phyloP scores from a whole-genome alignment of 1,140 invertebrate species.

The Coboldia fuscipes region DNA sequence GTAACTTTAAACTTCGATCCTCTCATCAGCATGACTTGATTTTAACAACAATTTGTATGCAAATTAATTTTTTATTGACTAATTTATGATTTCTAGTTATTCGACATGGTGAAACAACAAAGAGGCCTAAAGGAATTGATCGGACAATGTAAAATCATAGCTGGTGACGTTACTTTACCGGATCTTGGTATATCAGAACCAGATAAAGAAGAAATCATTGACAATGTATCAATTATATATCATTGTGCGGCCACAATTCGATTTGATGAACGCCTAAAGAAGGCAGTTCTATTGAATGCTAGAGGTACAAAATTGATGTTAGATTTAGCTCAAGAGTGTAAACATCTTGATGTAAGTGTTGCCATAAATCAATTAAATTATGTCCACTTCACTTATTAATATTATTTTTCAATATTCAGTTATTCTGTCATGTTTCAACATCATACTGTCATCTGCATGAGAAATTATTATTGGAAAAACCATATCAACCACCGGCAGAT shows the following conservation, averaged over 20 bases:
- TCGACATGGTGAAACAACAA: conserved; percentile 42
- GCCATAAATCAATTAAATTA: background rate
- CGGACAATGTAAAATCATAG: conserved; percentile 43
- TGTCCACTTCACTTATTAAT: conserved; percentile 1
- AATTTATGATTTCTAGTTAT: conserved; percentile 33
- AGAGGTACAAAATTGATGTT: conserved; percentile 50
- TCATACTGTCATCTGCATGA: conserved; percentile 38
- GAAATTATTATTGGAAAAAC: conserved; percentile 41
- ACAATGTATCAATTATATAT: conserved; percentile 63
- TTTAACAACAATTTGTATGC: background rate
- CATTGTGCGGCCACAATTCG: conserved; percentile 77
- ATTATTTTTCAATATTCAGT: conserved; percentile 5
- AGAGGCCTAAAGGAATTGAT: conserved; percentile 30
- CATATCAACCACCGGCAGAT: conserved; percentile 69
- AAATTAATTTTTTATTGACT: background rate
- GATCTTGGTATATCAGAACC: conserved; percentile 49
- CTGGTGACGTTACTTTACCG: conserved; percentile 51
- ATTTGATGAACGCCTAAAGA: conserved; percentile 53
- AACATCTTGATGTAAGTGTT: conserved; percentile 33
- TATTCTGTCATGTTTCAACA: conserved; percentile 36
- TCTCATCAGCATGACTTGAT: too few relatives aligned
- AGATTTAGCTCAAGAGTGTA: conserved; percentile 51
- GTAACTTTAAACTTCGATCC: too few relatives aligned
- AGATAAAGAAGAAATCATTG: conserved; percentile 42
- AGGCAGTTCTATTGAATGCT: conserved; percentile 50